Conservation (phyloP, 2,113 vertebrate genomes). For the Puma concolor region DNA sequence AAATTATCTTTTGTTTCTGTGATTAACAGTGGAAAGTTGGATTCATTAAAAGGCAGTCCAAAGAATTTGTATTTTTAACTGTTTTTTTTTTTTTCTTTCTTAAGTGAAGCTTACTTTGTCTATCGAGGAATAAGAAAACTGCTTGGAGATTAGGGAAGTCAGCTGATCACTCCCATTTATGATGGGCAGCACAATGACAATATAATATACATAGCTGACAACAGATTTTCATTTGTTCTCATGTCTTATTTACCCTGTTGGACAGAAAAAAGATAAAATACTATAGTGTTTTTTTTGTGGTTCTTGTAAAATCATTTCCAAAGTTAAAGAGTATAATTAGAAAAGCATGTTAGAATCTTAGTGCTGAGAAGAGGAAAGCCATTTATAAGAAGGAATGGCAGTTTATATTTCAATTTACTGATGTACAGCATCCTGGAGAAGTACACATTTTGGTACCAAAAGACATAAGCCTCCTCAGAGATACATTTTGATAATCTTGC, state of each 20-base stretch:
- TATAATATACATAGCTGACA: neutral
- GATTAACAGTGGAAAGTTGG: conserved; percentile 45
- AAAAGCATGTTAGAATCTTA: conserved; percentile 23
- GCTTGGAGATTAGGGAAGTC: neutral
- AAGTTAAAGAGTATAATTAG: conserved; percentile 13
- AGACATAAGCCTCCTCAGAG: neutral
- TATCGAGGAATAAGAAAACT: conserved; percentile 30
- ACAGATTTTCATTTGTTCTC: neutral
- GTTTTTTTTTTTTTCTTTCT: neutral
- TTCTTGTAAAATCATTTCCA: conserved; percentile 24
- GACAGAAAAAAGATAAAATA: conserved; percentile 30
- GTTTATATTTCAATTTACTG: neutral
- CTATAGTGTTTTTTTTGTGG: conserved; percentile 17
- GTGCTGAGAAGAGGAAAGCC: neutral
- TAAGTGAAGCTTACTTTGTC: neutral
- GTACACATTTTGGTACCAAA: neutral
- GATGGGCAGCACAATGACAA: neutral
- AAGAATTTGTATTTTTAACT: conserved; percentile 51
- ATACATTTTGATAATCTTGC: conserved; percentile 6
- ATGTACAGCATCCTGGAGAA: neutral
- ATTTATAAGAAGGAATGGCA: neutral
- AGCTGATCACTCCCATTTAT: neutral
- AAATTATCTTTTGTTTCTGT: conserved; percentile 51
- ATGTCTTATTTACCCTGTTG: neutral
- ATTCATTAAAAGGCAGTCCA: conserved; percentile 66